Evolutionary conservation across 2,888 invertebrate species (phyloP).

Genomic region (Oligia strigilis): DNA sequence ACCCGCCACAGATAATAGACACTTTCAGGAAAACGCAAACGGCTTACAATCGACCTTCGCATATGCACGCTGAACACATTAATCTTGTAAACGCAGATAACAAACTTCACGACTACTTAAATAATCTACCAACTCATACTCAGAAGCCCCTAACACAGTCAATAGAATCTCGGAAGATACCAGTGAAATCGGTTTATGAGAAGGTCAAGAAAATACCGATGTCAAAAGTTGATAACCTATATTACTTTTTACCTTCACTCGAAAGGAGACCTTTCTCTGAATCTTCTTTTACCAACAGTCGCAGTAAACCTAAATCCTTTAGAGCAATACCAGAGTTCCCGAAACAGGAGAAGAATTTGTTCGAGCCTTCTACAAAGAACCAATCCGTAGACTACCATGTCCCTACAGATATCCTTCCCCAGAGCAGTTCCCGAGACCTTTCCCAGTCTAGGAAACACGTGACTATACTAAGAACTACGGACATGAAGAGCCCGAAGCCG

Average conservation of each 20-base stretch:
- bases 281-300: constrained; percentile 24
- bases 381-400: constrained; percentile 55
- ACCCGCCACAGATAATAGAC: constrained; percentile 33
- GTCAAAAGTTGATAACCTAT: constrained; percentile 72
- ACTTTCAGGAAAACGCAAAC: constrained; percentile 55
- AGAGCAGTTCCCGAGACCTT: constrained; percentile 42
- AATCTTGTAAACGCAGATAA: constrained; percentile 68
- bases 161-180: constrained; percentile 60
- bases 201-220: constrained; percentile 72
- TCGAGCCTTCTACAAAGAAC: constrained; percentile 69
- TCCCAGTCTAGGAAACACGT: constrained; percentile 71
- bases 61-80: constrained; percentile 61
- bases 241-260: constrained; percentile 76
- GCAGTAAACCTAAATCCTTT: constrained; percentile 6
- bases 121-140: constrained; percentile 46
- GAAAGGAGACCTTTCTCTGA: constrained; percentile 64
- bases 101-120: constrained; percentile 68
- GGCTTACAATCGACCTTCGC: constrained; percentile 51
- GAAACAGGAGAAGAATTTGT: constrained; percentile 61
- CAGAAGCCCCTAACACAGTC: constrained; percentile 50
- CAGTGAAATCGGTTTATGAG: constrained; percentile 67
- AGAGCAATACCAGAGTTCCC: constrained; percentile 15
- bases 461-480: constrained; percentile 76
- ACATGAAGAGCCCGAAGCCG: constrained; percentile 68
- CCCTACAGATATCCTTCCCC: constrained; percentile 51